These are phyloP conservation scores for Amphipoea oculea DNA, from an alignment of 2,888 invertebrate genomes.

Conservation along the genomic window DNA sequence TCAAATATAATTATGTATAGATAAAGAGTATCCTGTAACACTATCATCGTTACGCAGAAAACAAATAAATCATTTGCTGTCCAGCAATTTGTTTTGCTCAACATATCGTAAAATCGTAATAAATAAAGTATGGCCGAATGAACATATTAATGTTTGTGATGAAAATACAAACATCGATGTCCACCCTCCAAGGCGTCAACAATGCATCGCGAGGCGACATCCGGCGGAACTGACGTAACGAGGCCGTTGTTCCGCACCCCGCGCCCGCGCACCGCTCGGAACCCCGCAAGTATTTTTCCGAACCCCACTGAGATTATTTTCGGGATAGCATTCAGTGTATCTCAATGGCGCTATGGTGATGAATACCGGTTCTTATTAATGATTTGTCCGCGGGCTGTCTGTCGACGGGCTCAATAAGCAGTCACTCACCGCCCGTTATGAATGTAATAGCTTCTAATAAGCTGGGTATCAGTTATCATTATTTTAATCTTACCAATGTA, in stretches of 20 bases:
- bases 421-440: conserved; percentile 67
- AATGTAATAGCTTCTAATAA: conserved; percentile 77
- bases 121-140: conserved; percentile 67
- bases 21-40: background rate
- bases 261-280: conserved; percentile 50
- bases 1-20: background rate
- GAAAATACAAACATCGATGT: conserved; percentile 85
- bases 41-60: conserved; percentile 1
- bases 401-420: conserved; percentile 70
- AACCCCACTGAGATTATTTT: conserved; percentile 83
- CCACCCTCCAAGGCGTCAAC: conserved; percentile 86
- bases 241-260: conserved; percentile 86
- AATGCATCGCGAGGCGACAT: conserved; percentile 88
- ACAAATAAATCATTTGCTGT: conserved; percentile 6
- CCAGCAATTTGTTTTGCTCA: conserved; percentile 48
- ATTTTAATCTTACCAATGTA: conserved; percentile 34
- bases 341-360: conserved; percentile 84
- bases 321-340: conserved; percentile 83
- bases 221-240: conserved; percentile 89
- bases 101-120: conserved; percentile 56
- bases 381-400: conserved; percentile 83
- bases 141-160: conserved; percentile 83
- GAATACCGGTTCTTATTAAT: conserved; percentile 86
- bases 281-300: conserved; percentile 64
- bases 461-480: conserved; percentile 58